Percentiles rank a stretch among this genome's conserved stretches.
phyloP scores from a whole-genome alignment of 2,113 vertebrate species.

The Chrysochloris asiatica region DNA sequence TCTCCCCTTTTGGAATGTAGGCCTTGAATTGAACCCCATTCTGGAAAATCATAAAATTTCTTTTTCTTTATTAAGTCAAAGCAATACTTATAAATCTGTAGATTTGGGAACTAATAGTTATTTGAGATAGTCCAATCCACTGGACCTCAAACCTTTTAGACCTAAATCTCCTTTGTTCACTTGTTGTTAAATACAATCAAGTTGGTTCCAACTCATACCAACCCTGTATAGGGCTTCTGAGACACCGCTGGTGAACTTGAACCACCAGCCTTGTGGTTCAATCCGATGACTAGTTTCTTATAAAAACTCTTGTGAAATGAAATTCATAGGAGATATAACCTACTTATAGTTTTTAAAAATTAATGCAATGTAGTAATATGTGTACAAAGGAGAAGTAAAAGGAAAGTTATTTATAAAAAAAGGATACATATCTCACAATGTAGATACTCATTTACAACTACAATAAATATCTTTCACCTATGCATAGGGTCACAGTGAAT shows the following conservation, averaged over 20 bases:
- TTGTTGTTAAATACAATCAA: no score
- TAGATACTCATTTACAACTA: background rate
- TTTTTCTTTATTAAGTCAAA: conserved; percentile 4
- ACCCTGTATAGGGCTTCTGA: no score
- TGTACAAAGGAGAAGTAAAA: background rate
- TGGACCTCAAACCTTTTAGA: background rate
- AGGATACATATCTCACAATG: background rate
- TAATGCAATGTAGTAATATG: background rate
- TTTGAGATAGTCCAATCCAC: background rate
- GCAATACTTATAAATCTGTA: background rate
- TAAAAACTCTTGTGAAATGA: conserved; percentile 4
- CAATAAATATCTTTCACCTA: background rate
- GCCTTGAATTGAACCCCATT: background rate
- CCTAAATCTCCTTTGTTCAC: background rate
- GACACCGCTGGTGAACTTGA: no score
- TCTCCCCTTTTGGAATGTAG: background rate
- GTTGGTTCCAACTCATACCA: no score
- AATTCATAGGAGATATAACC: conserved; percentile 16
- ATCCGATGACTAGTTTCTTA: background rate
- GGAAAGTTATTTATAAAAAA: background rate
- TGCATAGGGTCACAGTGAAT: background rate
- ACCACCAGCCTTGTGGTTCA: no score
- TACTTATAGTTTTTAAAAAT: background rate
- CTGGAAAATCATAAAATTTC: conserved; percentile 30
- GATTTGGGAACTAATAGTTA: conserved; percentile 1